Conservation (phyloP, 2,888 invertebrate species). For the Caenorhabditis uteleia region DNA sequence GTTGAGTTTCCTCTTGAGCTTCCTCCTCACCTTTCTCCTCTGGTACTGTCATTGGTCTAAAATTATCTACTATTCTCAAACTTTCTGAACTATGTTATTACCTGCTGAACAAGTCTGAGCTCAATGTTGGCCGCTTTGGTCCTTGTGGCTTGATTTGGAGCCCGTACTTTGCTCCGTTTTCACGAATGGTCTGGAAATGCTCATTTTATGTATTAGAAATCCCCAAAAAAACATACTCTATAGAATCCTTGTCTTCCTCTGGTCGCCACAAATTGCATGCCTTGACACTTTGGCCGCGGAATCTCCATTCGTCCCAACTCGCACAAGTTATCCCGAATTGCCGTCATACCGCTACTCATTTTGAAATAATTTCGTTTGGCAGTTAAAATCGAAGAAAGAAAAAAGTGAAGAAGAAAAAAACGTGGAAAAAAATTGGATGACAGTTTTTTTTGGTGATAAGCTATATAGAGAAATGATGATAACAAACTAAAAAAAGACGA, state of each 20-base stretch:
- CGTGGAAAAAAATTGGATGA: conserved; percentile 3
- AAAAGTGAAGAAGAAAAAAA: conserved; percentile 4
- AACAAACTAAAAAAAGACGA: conserved; percentile 7
- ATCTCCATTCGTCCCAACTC: conserved; percentile 58
- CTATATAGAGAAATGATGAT: conserved; percentile 1
- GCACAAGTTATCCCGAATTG: conserved; percentile 52
- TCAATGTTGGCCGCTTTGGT: conserved; percentile 53
- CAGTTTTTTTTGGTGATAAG: conserved; percentile 10
- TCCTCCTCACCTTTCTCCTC: conserved; percentile 29
- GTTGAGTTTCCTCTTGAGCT: conserved; percentile 14
- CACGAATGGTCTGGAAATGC: conserved; percentile 55
- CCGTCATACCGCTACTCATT: conserved; percentile 21
- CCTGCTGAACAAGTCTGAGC: conserved; percentile 40
- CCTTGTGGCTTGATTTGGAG: conserved; percentile 58
- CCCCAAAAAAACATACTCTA: conserved; percentile 43
- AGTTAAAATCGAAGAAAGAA: neutral
- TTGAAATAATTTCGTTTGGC: no score
- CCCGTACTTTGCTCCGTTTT: conserved; percentile 61
- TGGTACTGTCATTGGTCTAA: conserved; percentile 34
- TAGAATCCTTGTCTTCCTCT: conserved; percentile 67
- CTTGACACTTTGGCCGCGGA: conserved; percentile 65
- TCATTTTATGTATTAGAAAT: neutral
- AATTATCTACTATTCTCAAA: neutral
- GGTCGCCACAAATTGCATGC: conserved; percentile 67
- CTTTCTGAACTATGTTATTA: conserved; percentile 1